phyloP scores from a whole-genome alignment of 92 coral and sea anemone genomes.

The Porites lobata region DNA sequence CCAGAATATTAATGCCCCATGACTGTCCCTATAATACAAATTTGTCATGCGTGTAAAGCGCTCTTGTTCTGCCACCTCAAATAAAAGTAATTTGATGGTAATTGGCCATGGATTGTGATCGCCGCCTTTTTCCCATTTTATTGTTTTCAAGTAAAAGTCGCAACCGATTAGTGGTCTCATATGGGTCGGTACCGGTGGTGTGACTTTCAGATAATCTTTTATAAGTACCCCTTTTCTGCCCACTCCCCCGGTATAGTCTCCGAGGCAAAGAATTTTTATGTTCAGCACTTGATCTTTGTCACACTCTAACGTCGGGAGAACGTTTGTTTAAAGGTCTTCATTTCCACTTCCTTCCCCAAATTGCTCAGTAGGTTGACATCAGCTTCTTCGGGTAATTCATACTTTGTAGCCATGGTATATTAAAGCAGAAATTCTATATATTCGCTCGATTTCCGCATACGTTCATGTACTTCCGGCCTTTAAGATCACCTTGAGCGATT shows the following conservation, averaged over 20 bases:
- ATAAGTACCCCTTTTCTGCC: slow-evolving; percentile 56
- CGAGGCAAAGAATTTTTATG: slow-evolving; percentile 62
- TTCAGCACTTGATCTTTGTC: background rate
- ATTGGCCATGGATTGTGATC: background rate
- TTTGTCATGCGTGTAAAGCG: background rate
- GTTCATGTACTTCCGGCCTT: background rate
- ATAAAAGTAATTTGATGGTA: slow-evolving; percentile 33
- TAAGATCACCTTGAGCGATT: background rate
- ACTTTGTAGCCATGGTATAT: slow-evolving; percentile 16
- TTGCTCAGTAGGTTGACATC: slow-evolving; percentile 6
- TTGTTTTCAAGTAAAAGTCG: slow-evolving; percentile 25
- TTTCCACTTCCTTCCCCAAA: slow-evolving; percentile 51
- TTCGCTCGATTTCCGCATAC: too few relatives aligned
- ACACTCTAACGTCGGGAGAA: background rate
- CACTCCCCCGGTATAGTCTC: slow-evolving; percentile 49
- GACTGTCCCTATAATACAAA: slow-evolving; percentile 23
- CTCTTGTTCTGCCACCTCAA: slow-evolving; percentile 64
- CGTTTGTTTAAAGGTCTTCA: slow-evolving; percentile 59
- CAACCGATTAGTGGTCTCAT: slow-evolving; percentile 26
- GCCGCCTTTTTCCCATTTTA: background rate
- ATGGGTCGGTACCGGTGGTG: slow-evolving; percentile 19
- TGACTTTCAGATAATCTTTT: slow-evolving; percentile 52
- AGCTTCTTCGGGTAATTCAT: slow-evolving; percentile 56
- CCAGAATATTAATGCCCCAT: slow-evolving; percentile 76
- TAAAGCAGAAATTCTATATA: too few relatives aligned